phyloP scores from a whole-genome alignment of 2,888 invertebrate species.

The Polyommatus icarus region DNA sequence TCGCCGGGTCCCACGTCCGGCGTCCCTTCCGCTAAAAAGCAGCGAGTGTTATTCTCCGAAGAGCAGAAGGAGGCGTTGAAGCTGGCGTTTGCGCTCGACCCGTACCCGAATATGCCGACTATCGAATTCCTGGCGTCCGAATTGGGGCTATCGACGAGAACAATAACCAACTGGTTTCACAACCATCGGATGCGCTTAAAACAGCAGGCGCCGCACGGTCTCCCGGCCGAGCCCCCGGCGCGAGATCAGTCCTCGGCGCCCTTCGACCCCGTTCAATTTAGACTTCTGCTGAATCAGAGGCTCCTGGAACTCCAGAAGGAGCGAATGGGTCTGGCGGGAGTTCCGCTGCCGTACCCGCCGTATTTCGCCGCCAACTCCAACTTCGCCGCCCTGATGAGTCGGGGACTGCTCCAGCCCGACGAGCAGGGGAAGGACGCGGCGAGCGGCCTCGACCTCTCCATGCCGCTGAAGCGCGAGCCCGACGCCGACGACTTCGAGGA shows the following conservation, averaged over 20 bases:
- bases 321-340: constrained; percentile 87
- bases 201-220: constrained; percentile 91
- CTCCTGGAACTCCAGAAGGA: constrained; percentile 93
- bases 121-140: constrained; percentile 97
- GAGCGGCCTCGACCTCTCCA: constrained; percentile 92
- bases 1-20: constrained; percentile 88
- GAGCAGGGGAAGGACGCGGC: constrained; percentile 87
- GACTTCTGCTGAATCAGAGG: constrained; percentile 92
- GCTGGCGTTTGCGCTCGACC: constrained; percentile 96
- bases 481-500: constrained; percentile 90
- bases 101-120: constrained; percentile 97
- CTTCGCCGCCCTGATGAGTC: constrained; percentile 87
- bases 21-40: constrained; percentile 94
- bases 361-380: constrained; percentile 89
- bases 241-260: constrained; percentile 87
- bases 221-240: constrained; percentile 86
- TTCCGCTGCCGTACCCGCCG: constrained; percentile 88
- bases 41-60: constrained; percentile 97
- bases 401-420: constrained; percentile 82
- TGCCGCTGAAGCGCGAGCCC: constrained; percentile 90
- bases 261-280: constrained; percentile 95
- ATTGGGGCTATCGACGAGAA: constrained; percentile 93
- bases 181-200: constrained; percentile 99
- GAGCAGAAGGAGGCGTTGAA: constrained; percentile 98
- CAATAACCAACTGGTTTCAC: constrained; percentile 99